Conservation (phyloP, 2,113 vertebrate species). For the Serinus canaria region DNA sequence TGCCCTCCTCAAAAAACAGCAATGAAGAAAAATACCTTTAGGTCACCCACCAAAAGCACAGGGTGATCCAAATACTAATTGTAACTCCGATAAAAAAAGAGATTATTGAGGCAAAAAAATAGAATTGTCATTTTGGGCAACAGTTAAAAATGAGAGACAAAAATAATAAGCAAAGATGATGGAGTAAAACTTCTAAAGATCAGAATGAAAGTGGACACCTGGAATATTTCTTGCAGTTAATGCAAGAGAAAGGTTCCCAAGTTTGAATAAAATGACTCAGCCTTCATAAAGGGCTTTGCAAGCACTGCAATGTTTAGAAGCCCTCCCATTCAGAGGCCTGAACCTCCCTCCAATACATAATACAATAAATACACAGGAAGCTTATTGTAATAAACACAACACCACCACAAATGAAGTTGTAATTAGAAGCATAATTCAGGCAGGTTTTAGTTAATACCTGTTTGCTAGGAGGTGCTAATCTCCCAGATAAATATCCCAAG, state of each 20-base stretch:
- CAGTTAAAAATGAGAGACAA: background rate
- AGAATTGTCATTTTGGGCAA: background rate
- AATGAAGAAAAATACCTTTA: background rate
- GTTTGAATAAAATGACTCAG: background rate
- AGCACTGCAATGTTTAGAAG: background rate
- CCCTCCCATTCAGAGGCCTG: background rate
- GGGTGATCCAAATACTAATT: background rate
- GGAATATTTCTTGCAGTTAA: background rate
- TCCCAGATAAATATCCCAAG: constrained; percentile 1
- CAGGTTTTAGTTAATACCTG: constrained; percentile 57
- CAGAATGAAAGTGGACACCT: background rate
- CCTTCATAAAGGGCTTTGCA: background rate
- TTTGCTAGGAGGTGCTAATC: constrained; percentile 47
- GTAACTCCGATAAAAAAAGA: background rate
- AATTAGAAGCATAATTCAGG: constrained; percentile 61
- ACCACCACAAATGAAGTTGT: constrained; percentile 26
- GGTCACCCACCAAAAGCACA: background rate
- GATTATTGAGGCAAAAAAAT: background rate
- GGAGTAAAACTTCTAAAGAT: background rate
- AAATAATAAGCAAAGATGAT: background rate
- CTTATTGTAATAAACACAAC: constrained; percentile 28
- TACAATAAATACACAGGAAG: constrained; percentile 23
- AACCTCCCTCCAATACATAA: background rate
- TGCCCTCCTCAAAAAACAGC: background rate
- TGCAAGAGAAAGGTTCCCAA: background rate